Evolutionary conservation across 2,888 invertebrate species (phyloP).

Genomic region (Antheraea yamamai): DNA sequence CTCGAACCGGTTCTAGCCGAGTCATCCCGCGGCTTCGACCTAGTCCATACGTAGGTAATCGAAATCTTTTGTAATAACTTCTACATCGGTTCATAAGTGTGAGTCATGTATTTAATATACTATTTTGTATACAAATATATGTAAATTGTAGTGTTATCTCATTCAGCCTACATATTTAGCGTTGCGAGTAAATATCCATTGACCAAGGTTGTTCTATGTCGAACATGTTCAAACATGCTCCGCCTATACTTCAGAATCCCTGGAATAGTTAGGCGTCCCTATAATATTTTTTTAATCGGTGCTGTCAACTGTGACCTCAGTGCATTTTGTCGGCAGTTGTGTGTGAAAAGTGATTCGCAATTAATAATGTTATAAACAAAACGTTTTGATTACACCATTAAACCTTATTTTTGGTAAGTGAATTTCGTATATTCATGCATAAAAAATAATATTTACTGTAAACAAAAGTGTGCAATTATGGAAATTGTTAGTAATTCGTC

Average conservation of each 20-base stretch:
- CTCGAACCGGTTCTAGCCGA: conserved; percentile 6
- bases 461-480: neutral
- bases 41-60: conserved; percentile 5
- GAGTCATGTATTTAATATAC: conserved; percentile 28
- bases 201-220: conserved; percentile 34
- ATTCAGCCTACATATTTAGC: conserved; percentile 27
- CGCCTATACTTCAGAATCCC: neutral
- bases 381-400: too few relatives aligned
- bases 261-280: neutral
- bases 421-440: too few relatives aligned
- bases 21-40: neutral
- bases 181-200: conserved; percentile 29
- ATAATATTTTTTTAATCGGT: neutral
- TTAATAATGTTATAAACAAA: too few relatives aligned
- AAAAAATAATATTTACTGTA: neutral
- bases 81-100: conserved; percentile 24
- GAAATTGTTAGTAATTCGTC: neutral
- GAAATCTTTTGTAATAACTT: conserved; percentile 15
- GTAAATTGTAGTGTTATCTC: conserved; percentile 31
- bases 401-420: too few relatives aligned
- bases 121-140: conserved; percentile 31
- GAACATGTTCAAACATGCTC: conserved; percentile 46
- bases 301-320: neutral
- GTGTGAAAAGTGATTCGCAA: neutral
- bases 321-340: neutral